phyloP scores from a whole-genome alignment of 2,888 invertebrate species.

The Heterodera filipjevi region DNA sequence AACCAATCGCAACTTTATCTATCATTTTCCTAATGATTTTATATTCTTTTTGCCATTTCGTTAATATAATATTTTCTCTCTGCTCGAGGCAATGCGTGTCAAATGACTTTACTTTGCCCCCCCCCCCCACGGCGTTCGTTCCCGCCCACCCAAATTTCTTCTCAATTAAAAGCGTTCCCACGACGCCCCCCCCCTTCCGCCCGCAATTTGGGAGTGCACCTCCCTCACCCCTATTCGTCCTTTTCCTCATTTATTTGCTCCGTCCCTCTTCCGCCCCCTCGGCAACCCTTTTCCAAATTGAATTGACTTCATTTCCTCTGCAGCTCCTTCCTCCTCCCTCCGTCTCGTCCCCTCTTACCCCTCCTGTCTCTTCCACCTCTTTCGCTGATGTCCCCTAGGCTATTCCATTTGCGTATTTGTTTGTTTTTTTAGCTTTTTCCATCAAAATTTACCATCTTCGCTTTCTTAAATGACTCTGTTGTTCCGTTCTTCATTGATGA shows the following conservation, averaged over 20 bases:
- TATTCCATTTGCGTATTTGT: neutral
- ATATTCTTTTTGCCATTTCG: neutral
- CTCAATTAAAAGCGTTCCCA: conserved; percentile 1
- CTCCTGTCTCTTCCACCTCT: neutral
- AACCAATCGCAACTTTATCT: neutral
- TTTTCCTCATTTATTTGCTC: neutral
- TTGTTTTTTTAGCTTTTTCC: neutral
- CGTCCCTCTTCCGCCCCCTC: neutral
- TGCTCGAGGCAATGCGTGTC: neutral
- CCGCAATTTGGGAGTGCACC: too few relatives aligned
- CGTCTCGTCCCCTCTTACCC: neutral
- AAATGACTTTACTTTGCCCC: conserved; percentile 1
- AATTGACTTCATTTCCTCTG: too few relatives aligned
- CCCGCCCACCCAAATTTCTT: neutral
- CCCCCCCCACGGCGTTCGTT: neutral
- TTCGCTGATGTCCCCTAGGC: too few relatives aligned
- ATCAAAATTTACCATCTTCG: neutral
- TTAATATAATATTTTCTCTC: neutral
- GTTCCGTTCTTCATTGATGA: neutral
- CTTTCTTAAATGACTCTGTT: neutral
- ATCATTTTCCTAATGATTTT: neutral
- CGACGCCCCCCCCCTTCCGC: neutral
- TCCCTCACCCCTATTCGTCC: neutral
- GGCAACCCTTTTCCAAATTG: neutral
- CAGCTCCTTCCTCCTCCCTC: neutral